Percentiles rank a stretch among this genome's conserved stretches.
Evolutionary conservation across 1,140 invertebrate genomes (phyloP).

Genomic region (Argopecten irradians): DNA sequence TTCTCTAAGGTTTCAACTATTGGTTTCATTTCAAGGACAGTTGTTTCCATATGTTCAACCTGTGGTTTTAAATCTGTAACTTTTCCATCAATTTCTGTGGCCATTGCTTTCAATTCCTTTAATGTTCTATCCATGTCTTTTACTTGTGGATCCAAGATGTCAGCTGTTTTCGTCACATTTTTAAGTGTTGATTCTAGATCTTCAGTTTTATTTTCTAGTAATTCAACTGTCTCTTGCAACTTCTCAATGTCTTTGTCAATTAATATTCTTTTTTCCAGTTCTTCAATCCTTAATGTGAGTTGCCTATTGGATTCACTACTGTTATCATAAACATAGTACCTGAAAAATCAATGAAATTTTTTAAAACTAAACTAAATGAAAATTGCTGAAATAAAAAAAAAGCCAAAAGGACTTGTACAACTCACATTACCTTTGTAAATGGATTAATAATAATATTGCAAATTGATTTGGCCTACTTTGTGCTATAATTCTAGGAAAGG

Average conservation of each 20-base stretch:
- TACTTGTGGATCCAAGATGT: neutral
- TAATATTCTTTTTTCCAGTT: neutral
- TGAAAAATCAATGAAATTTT: neutral
- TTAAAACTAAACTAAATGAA: too few relatives aligned
- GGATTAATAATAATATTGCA: too few relatives aligned
- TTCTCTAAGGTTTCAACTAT: neutral
- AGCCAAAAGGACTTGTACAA: too few relatives aligned
- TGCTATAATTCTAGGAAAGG: too few relatives aligned
- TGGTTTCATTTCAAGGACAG: neutral
- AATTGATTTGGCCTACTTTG: too few relatives aligned
- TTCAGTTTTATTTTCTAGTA: neutral
- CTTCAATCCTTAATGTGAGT: neutral
- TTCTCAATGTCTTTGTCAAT: constrained; percentile 9
- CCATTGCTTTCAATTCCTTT: neutral
- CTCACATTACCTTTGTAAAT: too few relatives aligned
- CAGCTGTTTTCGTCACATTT: neutral
- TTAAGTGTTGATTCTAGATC: neutral
- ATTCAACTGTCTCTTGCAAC: neutral
- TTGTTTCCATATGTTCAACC: neutral
- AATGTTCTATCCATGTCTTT: neutral
- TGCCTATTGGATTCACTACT: neutral
- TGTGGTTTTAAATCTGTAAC: neutral
- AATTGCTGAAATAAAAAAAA: too few relatives aligned
- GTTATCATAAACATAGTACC: neutral
- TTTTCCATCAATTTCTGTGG: neutral